phyloP scores from a whole-genome alignment of 2,888 invertebrate genomes.

The Lithophane socia region DNA sequence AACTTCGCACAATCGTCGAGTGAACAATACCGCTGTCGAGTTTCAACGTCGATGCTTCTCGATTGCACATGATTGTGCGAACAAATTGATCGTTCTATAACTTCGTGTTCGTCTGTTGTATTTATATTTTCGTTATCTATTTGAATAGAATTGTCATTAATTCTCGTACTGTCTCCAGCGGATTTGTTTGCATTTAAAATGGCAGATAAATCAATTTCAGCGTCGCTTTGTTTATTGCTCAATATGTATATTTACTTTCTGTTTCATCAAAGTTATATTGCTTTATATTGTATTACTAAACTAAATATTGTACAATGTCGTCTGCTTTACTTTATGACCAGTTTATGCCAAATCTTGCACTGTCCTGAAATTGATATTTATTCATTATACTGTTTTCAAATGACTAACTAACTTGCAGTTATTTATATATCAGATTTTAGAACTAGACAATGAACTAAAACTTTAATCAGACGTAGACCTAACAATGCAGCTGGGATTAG shows the following conservation, averaged over 20 bases:
- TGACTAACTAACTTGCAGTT: neutral
- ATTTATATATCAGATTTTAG: constrained; percentile 9
- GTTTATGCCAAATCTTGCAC: neutral
- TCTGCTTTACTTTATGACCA: neutral
- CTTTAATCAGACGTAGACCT: neutral
- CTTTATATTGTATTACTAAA: neutral
- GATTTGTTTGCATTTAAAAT: constrained; percentile 50
- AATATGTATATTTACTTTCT: neutral
- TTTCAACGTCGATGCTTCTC: constrained; percentile 61
- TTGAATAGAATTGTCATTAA: constrained; percentile 53
- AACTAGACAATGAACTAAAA: constrained; percentile 4
- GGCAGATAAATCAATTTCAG: constrained; percentile 26
- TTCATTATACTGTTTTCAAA: too few species aligned
- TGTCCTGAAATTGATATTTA: neutral
- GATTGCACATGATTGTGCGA: constrained; percentile 63
- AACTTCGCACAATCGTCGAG: constrained; percentile 57
- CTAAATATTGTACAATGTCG: neutral
- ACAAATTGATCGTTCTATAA: constrained; percentile 64
- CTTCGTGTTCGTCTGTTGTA: constrained; percentile 38
- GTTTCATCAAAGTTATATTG: constrained; percentile 10
- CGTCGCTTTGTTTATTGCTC: neutral
- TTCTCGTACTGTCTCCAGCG: constrained; percentile 20
- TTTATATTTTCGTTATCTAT: constrained; percentile 45
- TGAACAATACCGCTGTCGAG: constrained; percentile 61
- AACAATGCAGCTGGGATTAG: constrained; percentile 3